These are phyloP conservation scores for Megaceryle alcyon DNA, from an alignment of 2,797 vertebrate species.

Conservation along the genomic window DNA sequence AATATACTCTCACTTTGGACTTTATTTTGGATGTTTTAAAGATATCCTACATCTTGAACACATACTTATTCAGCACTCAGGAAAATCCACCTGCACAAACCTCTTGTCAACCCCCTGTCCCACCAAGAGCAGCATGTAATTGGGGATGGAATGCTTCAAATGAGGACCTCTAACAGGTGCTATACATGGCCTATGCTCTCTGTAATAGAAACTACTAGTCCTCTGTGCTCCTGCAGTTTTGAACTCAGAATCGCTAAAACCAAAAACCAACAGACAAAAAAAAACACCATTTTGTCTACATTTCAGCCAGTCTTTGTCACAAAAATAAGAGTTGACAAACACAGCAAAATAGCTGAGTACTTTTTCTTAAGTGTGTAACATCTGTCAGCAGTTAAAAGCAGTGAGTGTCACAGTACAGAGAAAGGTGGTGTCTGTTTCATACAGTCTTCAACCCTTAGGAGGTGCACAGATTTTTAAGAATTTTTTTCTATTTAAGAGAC, in stretches of 20 bases:
- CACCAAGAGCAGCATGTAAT: neutral
- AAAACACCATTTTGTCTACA: neutral
- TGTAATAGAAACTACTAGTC: neutral
- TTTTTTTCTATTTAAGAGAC: neutral
- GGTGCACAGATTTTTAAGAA: neutral
- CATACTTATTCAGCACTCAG: neutral
- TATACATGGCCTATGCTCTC: rapidly evolving
- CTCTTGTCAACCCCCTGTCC: neutral
- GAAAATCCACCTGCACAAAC: neutral
- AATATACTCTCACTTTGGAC: rapidly evolving
- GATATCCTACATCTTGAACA: neutral
- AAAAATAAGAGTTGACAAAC: neutral
- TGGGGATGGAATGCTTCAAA: neutral
- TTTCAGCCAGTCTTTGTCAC: neutral
- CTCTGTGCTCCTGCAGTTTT: neutral
- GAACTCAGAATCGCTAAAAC: neutral
- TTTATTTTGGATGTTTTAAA: neutral
- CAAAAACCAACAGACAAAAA: too few species aligned
- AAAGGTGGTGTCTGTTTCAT: too few species aligned
- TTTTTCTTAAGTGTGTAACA: too few species aligned
- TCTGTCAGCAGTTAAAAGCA: too few species aligned
- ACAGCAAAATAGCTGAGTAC: too few species aligned
- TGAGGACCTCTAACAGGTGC: rapidly evolving
- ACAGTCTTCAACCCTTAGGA: too few species aligned
- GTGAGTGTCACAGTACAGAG: too few species aligned